Conservation (phyloP, 2,888 invertebrate species). For the Hydropsyche betteni region DNA sequence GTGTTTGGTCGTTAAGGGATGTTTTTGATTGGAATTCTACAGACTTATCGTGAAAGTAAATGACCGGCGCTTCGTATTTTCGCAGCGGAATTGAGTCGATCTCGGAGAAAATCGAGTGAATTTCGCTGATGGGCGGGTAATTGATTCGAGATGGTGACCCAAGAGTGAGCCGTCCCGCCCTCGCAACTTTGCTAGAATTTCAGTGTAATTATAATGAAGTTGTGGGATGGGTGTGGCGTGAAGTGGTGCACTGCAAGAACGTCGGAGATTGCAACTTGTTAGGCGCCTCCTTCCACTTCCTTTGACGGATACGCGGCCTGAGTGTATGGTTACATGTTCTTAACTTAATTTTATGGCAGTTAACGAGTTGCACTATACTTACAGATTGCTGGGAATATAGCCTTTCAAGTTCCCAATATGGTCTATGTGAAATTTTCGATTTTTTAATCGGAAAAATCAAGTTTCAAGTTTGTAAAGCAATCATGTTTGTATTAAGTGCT, state of each 20-base stretch:
- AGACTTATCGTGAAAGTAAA: too few species aligned
- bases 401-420: too few species aligned
- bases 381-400: not conserved
- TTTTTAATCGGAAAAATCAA: too few species aligned
- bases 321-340: slow-evolving; percentile 32
- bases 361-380: slow-evolving; percentile 12
- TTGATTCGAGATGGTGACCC: slow-evolving; percentile 19
- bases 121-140: slow-evolving; percentile 3
- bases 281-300: slow-evolving; percentile 38
- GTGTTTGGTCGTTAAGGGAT: too few species aligned
- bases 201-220: slow-evolving; percentile 33
- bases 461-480: too few species aligned
- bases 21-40: too few species aligned
- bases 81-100: too few species aligned
- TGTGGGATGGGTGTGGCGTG: slow-evolving; percentile 8
- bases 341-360: slow-evolving; percentile 37
- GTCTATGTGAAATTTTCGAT: not conserved
- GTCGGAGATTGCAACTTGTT: slow-evolving; percentile 42
- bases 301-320: slow-evolving; percentile 38
- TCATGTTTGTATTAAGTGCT: too few species aligned
- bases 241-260: slow-evolving; percentile 36
- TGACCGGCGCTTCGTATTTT: too few species aligned
- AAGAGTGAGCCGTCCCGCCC: not conserved
- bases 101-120: too few species aligned
- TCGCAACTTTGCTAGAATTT: slow-evolving; percentile 25